Evolutionary conservation across 2,888 invertebrate species (phyloP).

Genomic region (Zygaena filipendulae): DNA sequence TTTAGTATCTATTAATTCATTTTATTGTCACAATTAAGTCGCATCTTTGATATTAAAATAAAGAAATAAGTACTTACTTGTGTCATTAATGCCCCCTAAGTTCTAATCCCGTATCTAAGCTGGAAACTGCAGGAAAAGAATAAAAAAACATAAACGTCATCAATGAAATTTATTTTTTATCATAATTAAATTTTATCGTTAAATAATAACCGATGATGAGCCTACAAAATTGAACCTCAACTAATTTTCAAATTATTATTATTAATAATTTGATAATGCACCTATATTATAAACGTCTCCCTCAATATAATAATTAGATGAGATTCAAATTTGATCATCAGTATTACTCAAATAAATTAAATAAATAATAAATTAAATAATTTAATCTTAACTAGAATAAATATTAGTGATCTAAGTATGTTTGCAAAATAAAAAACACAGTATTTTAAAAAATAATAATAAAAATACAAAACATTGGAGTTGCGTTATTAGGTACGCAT

Average conservation of each 20-base stretch:
- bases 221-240: slow-evolving; percentile 37
- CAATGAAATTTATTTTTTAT: slow-evolving; percentile 22
- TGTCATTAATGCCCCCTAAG: too few relatives aligned
- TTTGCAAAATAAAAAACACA: slow-evolving; percentile 17
- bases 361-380: slow-evolving; percentile 53
- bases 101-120: too few relatives aligned
- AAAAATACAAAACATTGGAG: slow-evolving; percentile 34
- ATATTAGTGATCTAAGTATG: slow-evolving; percentile 21
- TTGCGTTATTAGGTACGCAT: too few relatives aligned
- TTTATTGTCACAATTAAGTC: slow-evolving; percentile 38
- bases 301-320: slow-evolving; percentile 37
- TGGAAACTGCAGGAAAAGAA: not conserved
- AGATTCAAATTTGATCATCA: slow-evolving; percentile 32
- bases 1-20: slow-evolving; percentile 35
- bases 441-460: slow-evolving; percentile 32
- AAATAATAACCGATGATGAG: slow-evolving; percentile 20
- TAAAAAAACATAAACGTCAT: slow-evolving; percentile 8
- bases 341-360: slow-evolving; percentile 26
- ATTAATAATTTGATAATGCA: too few relatives aligned
- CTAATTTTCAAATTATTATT: slow-evolving; percentile 52
- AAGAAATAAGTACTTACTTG: slow-evolving; percentile 44
- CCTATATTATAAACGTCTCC: slow-evolving; percentile 63
- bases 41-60: slow-evolving; percentile 47
- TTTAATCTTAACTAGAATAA: slow-evolving; percentile 41
- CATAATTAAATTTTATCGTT: slow-evolving; percentile 20